Evolutionary conservation across 2,113 vertebrate species (phyloP).

Genomic region (Ginglymostoma cirratum): DNA sequence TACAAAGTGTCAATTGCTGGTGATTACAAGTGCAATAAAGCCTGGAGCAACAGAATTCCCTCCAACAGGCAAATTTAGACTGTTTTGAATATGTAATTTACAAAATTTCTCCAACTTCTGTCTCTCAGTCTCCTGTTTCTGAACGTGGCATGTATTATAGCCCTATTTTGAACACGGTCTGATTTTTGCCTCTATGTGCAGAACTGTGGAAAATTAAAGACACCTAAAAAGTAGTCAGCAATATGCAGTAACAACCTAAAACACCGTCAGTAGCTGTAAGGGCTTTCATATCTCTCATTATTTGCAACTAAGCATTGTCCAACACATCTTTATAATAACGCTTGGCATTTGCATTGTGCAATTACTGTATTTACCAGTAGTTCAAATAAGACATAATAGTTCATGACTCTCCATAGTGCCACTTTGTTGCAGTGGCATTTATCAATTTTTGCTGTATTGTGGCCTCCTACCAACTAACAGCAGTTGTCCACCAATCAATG

Average conservation of each 20-base stretch:
- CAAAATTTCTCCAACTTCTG: not conserved
- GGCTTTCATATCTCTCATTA: not conserved
- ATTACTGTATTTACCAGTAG: not conserved
- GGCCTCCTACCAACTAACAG: not conserved
- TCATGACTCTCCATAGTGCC: not conserved
- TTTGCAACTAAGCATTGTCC: not conserved
- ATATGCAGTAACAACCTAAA: not conserved
- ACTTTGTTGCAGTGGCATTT: not conserved
- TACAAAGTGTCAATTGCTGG: not conserved
- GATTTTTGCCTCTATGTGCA: not conserved
- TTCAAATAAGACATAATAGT: not conserved
- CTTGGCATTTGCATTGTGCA: not conserved
- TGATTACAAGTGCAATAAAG: not conserved
- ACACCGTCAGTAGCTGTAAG: not conserved
- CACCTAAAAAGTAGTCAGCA: not conserved
- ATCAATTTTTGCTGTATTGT: not conserved
- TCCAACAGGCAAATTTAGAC: not conserved
- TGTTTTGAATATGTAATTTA: not conserved
- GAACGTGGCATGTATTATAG: not conserved
- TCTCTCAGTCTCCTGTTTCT: not conserved
- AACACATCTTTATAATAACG: not conserved
- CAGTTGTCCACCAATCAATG: not conserved
- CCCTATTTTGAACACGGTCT: not conserved
- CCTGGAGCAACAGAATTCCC: not conserved
- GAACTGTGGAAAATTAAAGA: not conserved